Percentiles rank a stretch among this genome's conserved stretches.
phyloP scores from a whole-genome alignment of 2,888 invertebrate species.

The Pocota personata region DNA sequence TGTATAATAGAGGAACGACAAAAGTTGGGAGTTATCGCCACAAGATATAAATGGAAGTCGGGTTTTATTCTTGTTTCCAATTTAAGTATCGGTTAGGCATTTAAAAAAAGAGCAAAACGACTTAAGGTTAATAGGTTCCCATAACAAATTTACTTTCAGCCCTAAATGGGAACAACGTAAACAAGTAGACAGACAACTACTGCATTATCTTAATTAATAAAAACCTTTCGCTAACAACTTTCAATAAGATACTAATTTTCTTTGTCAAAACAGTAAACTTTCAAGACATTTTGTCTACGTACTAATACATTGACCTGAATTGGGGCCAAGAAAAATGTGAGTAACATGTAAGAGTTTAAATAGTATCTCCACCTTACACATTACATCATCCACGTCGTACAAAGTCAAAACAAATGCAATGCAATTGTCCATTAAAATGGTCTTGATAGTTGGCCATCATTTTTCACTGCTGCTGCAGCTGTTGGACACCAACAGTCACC shows the following conservation, averaged over 20 bases:
- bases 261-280: neutral
- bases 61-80: too few species aligned
- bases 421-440: constrained; percentile 62
- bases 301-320: constrained; percentile 55
- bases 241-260: constrained; percentile 7
- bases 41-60: too few species aligned
- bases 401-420: constrained; percentile 24
- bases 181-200: too few species aligned
- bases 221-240: neutral
- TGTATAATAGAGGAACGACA: too few species aligned
- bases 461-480: constrained; percentile 26
- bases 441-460: constrained; percentile 61
- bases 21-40: too few species aligned
- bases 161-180: too few species aligned
- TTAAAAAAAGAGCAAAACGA: too few species aligned
- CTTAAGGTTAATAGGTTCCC: too few species aligned
- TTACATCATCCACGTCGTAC: constrained; percentile 19
- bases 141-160: too few species aligned
- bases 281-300: constrained; percentile 19
- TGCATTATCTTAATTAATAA: neutral
- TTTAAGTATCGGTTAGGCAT: too few species aligned
- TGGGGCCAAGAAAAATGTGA: constrained; percentile 40
- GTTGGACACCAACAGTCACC: constrained; percentile 21
- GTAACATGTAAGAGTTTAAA: neutral
- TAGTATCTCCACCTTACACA: constrained; percentile 2